Conservation (phyloP, 2,888 invertebrate species). For the Netelia inedita region DNA sequence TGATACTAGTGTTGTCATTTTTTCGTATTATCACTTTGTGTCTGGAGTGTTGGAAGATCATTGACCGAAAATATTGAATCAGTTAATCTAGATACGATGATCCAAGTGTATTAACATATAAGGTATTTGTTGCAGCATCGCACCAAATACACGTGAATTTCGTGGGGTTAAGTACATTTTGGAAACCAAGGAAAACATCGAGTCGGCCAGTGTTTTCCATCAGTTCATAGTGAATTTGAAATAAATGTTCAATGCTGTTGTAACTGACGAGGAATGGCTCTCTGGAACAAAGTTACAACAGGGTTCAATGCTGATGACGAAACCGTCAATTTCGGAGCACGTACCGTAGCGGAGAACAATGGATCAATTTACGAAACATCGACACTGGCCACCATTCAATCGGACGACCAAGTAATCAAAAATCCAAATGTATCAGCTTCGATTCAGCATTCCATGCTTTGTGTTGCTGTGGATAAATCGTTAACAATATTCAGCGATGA, state of each 20-base stretch:
- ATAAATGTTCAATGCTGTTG: neutral
- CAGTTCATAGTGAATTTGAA: neutral
- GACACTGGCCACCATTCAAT: slow-evolving; percentile 85
- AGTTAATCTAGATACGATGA: neutral
- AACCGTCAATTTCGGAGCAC: slow-evolving; percentile 86
- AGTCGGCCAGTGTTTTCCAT: neutral
- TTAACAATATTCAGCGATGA: slow-evolving; percentile 81
- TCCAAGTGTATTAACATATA: neutral
- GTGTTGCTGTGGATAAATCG: slow-evolving; percentile 80
- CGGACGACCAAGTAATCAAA: slow-evolving; percentile 71
- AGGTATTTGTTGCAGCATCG: neutral
- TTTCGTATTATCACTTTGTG: neutral
- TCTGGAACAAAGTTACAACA: slow-evolving; percentile 83
- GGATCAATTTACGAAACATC: slow-evolving; percentile 85
- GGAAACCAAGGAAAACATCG: neutral
- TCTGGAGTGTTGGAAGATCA: neutral
- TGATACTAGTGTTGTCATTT: neutral
- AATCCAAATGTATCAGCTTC: slow-evolving; percentile 74
- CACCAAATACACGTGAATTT: neutral
- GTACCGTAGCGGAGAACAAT: slow-evolving; percentile 84
- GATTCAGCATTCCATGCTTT: slow-evolving; percentile 77
- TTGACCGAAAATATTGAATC: neutral
- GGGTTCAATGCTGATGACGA: slow-evolving; percentile 86
- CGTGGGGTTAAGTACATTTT: neutral
- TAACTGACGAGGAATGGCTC: slow-evolving; percentile 73